Base-by-base conservation (phyloP, 2,797 vertebrate genomes). In the Danionella dracula region DNA sequence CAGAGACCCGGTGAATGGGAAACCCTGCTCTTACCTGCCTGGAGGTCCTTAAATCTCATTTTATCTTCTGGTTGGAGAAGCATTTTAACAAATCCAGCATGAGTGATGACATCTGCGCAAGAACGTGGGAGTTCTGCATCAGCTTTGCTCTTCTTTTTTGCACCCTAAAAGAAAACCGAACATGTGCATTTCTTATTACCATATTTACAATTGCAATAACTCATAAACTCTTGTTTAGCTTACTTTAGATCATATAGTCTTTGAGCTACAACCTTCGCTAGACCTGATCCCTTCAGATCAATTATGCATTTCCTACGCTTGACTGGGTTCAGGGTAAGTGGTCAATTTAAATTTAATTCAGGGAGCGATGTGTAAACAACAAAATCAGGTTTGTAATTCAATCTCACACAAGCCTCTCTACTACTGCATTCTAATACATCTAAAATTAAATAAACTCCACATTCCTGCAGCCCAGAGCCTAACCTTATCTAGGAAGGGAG, bases 1-100 rank as follows among this genome's bases (percentile, higher is more conserved):
- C n/a, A 13, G 11, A 31, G 37, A 11, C 3, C 16, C 13, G 8
- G 11, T 38, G 1, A 8, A 31, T 44, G 15, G 41, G 17, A 56
- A 53, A 17, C 20, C 8, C n/a, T 23, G 3, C 9, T 38, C 50
- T 80, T 87, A 97, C 95, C 92, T 85, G 91, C 81, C 79, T 78
- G 89, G 64, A 92, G 73, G 34, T 89, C 83, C 81, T 86, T 93
- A 61, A 81, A 78, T 79, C 78, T 89, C 65, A 90, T 13, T 83
- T 92, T 94, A 50, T 85, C 90, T 11, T 83, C 79, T 65, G 89
- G 83, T 80, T 90, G 91, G 63, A 92, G 93, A 74, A 95, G 82
- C 83, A 95, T 89, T 61, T 90, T 90, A 50, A 91, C 89, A 66
- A 96, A 90, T n/a, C 92, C 91, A 66, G 90, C 85, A 0, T 89